Conservation (phyloP, 1,140 invertebrate genomes). For the Tetragnatha versicolor region DNA sequence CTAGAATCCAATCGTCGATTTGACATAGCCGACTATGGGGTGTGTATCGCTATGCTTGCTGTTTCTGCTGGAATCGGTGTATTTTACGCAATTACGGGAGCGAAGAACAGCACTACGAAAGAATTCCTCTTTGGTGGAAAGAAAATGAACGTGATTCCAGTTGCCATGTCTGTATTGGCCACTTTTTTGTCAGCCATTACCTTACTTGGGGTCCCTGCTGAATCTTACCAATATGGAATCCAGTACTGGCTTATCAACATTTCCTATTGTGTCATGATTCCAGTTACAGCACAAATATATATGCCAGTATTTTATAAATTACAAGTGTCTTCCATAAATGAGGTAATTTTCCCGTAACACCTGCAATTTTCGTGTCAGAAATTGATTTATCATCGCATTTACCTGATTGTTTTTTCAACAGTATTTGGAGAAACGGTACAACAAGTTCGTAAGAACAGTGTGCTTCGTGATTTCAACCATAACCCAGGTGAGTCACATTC, state of each 20-base stretch:
- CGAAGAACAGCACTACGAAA: slow-evolving; percentile 83
- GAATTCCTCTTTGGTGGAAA: slow-evolving; percentile 83
- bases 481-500: slow-evolving; percentile 81
- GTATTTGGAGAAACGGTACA: slow-evolving; percentile 49
- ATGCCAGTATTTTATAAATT: slow-evolving; percentile 89
- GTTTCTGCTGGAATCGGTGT: slow-evolving; percentile 73
- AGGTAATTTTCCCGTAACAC: slow-evolving; percentile 63
- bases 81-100: slow-evolving; percentile 84
- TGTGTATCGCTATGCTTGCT: slow-evolving; percentile 68
- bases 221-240: slow-evolving; percentile 83
- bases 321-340: slow-evolving; percentile 84
- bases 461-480: slow-evolving; percentile 74
- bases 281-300: slow-evolving; percentile 82
- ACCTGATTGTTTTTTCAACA: neutral
- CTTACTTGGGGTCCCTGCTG: slow-evolving; percentile 83
- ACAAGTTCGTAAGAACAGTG: slow-evolving; percentile 71
- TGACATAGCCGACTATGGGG: slow-evolving; percentile 69
- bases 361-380: neutral
- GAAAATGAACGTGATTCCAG: slow-evolving; percentile 78
- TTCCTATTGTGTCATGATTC: slow-evolving; percentile 79
- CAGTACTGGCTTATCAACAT: slow-evolving; percentile 82
- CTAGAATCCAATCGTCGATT: neutral
- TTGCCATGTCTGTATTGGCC: slow-evolving; percentile 73
- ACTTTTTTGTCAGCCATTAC: slow-evolving; percentile 82
- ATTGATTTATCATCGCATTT: neutral